Conservation (phyloP, 2,888 invertebrate species). For the Oscheius onirici region DNA sequence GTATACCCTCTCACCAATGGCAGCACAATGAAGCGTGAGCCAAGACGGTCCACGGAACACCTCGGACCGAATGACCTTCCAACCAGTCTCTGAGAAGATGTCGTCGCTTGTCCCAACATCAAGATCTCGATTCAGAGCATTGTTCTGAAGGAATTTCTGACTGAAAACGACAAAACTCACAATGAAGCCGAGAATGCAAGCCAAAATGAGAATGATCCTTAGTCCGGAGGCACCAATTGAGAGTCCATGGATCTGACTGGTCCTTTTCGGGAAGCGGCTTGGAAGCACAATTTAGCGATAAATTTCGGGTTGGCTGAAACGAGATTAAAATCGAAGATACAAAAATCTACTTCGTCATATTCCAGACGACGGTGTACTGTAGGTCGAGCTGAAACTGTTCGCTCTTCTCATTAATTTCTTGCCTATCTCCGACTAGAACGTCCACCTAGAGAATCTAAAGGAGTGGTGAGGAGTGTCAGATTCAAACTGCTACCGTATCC, state of each 20-base stretch:
- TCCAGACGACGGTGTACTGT: slow-evolving; percentile 74
- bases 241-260: slow-evolving; percentile 76
- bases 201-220: slow-evolving; percentile 75
- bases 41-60: slow-evolving; percentile 74
- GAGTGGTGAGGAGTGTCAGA: not conserved
- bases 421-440: slow-evolving; percentile 71
- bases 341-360: slow-evolving; percentile 71
- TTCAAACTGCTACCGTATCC: slow-evolving; percentile 46
- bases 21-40: slow-evolving; percentile 75
- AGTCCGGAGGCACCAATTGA: slow-evolving; percentile 75
- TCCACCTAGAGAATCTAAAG: slow-evolving; percentile 72
- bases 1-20: slow-evolving; percentile 72
- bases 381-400: slow-evolving; percentile 72
- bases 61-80: slow-evolving; percentile 76
- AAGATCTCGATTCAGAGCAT: not conserved
- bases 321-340: not conserved
- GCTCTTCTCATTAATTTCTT: slow-evolving; percentile 48
- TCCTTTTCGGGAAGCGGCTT: slow-evolving; percentile 74
- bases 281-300: not conserved
- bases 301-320: not conserved
- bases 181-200: slow-evolving; percentile 75
- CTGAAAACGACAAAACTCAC: not conserved
- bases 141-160: not conserved
- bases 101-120: slow-evolving; percentile 73
- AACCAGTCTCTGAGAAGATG: slow-evolving; percentile 73